These are phyloP conservation scores for Planococcus citri DNA, from an alignment of 1,140 invertebrate species.

Conservation along the genomic window DNA sequence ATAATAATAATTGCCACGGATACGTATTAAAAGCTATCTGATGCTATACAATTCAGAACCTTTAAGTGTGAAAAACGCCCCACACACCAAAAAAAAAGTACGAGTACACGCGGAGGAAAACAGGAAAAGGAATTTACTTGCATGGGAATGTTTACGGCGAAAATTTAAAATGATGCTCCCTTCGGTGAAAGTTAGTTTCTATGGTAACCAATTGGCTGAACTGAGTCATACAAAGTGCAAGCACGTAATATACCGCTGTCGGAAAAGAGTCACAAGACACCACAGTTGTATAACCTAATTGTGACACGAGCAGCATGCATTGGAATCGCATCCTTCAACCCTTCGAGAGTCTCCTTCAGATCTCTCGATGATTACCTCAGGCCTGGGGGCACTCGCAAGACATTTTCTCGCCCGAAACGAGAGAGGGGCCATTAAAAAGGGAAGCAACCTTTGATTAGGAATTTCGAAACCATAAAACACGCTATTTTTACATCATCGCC, in stretches of 20 bases:
- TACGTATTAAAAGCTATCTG: too few species aligned
- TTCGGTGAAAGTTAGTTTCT: slow-evolving; percentile 14
- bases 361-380: slow-evolving; percentile 8
- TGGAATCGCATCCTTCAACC: slow-evolving; percentile 16
- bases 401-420: neutral
- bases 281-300: slow-evolving; percentile 13
- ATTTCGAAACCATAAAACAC: neutral
- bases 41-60: too few species aligned
- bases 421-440: neutral
- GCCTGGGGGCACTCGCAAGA: slow-evolving; percentile 4
- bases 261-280: slow-evolving; percentile 17
- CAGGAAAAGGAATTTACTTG: slow-evolving; percentile 15
- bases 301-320: slow-evolving; percentile 11
- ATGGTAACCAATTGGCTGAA: slow-evolving; percentile 18
- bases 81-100: neutral
- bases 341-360: neutral
- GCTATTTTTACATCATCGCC: neutral
- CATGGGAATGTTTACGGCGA: slow-evolving; percentile 17
- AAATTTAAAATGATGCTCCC: slow-evolving; percentile 17
- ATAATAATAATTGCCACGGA: too few species aligned
- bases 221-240: slow-evolving; percentile 20
- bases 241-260: slow-evolving; percentile 14
- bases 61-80: neutral
- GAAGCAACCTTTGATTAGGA: too few species aligned
- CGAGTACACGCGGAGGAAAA: neutral